phyloP scores from a whole-genome alignment of 1,140 invertebrate species.

The Ladona fulva region DNA sequence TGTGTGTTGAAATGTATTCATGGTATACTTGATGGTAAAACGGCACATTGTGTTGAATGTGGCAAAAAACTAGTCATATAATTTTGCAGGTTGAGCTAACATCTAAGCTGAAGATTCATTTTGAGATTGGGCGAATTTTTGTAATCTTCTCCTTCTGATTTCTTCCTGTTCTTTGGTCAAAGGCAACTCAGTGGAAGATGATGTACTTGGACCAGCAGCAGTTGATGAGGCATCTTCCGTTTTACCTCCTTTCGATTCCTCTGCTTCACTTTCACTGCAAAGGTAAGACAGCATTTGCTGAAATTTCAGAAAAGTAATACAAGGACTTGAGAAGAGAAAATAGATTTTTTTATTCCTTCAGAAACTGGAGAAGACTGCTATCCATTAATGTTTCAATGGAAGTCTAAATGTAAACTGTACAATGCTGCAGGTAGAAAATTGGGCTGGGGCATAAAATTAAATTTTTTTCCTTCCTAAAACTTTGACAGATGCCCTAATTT shows the following conservation, averaged over 20 bases:
- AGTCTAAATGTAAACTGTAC: too few relatives aligned
- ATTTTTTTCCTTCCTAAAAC: too few relatives aligned
- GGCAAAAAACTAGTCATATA: too few relatives aligned
- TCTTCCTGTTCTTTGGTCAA: neutral
- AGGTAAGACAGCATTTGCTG: neutral
- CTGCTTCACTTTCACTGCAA: neutral
- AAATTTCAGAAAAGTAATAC: neutral
- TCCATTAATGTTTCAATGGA: neutral
- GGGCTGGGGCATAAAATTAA: too few relatives aligned
- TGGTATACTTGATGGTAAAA: too few relatives aligned
- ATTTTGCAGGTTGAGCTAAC: too few relatives aligned
- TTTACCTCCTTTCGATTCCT: neutral
- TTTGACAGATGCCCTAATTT: too few relatives aligned
- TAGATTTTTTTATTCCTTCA: neutral
- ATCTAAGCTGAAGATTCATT: neutral
- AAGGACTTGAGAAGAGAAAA: neutral
- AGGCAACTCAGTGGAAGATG: neutral
- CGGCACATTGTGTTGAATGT: too few relatives aligned
- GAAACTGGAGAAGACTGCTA: neutral
- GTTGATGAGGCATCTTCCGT: neutral
- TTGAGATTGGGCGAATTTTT: neutral
- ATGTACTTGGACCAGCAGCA: neutral
- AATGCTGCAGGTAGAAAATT: too few relatives aligned
- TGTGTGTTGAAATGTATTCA: too few relatives aligned
- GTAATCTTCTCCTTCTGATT: neutral